These are phyloP conservation scores for Antedon mediterranea DNA, from an alignment of 53 echinoderm and acorn worm genomes.

Conservation along the genomic window DNA sequence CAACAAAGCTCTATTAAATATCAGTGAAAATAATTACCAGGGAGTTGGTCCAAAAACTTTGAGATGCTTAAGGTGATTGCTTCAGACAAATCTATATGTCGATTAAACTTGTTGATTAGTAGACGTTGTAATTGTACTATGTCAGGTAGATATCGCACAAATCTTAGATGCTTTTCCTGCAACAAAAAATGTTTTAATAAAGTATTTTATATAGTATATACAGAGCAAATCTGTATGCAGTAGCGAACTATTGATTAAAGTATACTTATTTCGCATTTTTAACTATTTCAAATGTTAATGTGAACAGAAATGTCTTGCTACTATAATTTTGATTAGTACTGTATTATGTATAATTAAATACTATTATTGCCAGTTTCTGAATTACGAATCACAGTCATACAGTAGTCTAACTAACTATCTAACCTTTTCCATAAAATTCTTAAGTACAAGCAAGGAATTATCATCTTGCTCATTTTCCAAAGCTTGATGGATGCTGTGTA, in stretches of 20 bases:
- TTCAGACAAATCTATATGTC: conserved; percentile 6
- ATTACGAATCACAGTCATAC: too few species aligned
- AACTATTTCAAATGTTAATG: too few species aligned
- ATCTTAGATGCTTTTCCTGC: neutral
- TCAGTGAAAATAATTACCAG: neutral
- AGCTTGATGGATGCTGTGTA: neutral
- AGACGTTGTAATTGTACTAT: conserved; percentile 2
- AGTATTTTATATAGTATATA: too few species aligned
- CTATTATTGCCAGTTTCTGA: too few species aligned
- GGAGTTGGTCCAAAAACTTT: neutral
- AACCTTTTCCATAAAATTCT: neutral
- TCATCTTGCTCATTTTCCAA: neutral
- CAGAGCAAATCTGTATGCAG: too few species aligned
- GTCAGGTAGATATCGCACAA: conserved; percentile 5
- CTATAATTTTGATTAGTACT: too few species aligned
- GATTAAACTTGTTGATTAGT: neutral
- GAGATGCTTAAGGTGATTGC: neutral
- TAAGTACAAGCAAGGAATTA: neutral
- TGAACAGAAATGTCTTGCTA: too few species aligned
- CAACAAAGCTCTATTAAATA: too few species aligned
- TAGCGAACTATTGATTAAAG: too few species aligned
- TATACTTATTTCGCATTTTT: too few species aligned
- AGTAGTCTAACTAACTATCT: too few species aligned
- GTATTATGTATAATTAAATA: too few species aligned
- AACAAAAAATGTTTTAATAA: neutral